Evolutionary conservation across 2,113 vertebrate species (phyloP).

Genomic region (Synchiropus splendidus): DNA sequence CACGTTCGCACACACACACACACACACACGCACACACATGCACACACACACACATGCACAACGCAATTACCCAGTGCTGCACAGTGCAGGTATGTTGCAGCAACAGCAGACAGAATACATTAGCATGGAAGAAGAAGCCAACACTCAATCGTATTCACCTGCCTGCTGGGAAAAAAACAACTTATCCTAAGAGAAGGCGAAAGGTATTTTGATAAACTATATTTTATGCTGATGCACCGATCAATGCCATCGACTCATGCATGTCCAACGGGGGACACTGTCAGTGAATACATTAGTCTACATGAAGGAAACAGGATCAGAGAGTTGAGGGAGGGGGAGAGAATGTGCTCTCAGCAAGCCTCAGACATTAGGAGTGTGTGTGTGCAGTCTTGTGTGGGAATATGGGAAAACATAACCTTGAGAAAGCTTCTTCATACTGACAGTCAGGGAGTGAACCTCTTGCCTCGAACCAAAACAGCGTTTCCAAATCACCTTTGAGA

Average conservation of each 20-base stretch:
- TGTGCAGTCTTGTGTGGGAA: slow-evolving; percentile 12
- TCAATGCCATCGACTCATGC: slow-evolving; percentile 14
- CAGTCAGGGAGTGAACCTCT: slow-evolving; percentile 34
- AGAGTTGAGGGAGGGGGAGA: slow-evolving; percentile 23
- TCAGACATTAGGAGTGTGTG: slow-evolving; percentile 21
- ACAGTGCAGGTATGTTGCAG: slow-evolving; percentile 53
- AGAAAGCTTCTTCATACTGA: slow-evolving; percentile 31
- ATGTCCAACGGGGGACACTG: slow-evolving; percentile 16
- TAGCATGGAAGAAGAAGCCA: neutral
- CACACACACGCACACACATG: slow-evolving; percentile 16
- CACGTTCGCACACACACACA: slow-evolving; percentile 33
- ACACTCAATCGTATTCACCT: too few relatives aligned
- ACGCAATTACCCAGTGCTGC: slow-evolving; percentile 51
- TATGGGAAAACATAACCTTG: slow-evolving; percentile 55
- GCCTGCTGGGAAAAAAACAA: neutral
- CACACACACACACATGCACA: slow-evolving; percentile 26
- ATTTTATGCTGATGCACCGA: slow-evolving; percentile 1
- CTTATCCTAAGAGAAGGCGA: too few relatives aligned
- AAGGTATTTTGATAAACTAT: slow-evolving; percentile 2
- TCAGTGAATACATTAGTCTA: slow-evolving; percentile 23
- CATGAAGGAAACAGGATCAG: slow-evolving; percentile 17
- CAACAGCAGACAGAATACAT: slow-evolving; percentile 26
- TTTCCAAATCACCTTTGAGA: too few relatives aligned
- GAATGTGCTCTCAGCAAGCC: slow-evolving; percentile 32
- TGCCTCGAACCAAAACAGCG: slow-evolving; percentile 41